Evolutionary conservation across 2,113 vertebrate genomes (phyloP).

Genomic region (Antigone vipio): DNA sequence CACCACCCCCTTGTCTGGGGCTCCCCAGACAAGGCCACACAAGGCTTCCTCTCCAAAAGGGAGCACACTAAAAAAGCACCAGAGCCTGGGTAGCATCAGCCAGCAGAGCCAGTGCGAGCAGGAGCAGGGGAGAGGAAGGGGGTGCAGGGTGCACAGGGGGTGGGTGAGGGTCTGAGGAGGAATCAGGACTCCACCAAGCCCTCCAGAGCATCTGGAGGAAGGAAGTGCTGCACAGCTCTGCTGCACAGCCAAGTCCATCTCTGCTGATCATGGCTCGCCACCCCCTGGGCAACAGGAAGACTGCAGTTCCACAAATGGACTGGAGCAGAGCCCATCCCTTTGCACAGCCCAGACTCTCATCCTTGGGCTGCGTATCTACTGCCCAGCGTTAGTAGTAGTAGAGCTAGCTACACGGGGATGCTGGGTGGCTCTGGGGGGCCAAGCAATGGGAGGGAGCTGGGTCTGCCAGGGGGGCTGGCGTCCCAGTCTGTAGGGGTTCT

Average conservation of each 20-base stretch:
- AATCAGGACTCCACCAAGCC: background rate
- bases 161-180: background rate
- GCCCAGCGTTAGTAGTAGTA: background rate
- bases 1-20: background rate
- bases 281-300: slow-evolving; percentile 9
- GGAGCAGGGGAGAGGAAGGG: background rate
- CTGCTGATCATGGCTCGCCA: background rate
- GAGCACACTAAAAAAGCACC: background rate
- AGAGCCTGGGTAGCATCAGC: background rate
- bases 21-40: background rate
- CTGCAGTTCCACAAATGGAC: background rate
- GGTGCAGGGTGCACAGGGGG: background rate
- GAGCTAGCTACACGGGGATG: background rate
- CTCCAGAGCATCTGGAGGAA: background rate
- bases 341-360: background rate
- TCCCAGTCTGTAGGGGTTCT: background rate
- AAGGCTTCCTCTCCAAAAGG: background rate
- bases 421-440: background rate
- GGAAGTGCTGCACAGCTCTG: background rate
- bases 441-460: background rate
- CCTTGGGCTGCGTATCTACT: background rate
- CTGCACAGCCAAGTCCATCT: background rate
- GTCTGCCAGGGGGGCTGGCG: background rate
- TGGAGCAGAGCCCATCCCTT: background rate
- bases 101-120: background rate